Percentiles rank a stretch among this genome's conserved stretches.
Conservation (phyloP, 2,797 vertebrate species). For the Pithecia hirsuta region DNA sequence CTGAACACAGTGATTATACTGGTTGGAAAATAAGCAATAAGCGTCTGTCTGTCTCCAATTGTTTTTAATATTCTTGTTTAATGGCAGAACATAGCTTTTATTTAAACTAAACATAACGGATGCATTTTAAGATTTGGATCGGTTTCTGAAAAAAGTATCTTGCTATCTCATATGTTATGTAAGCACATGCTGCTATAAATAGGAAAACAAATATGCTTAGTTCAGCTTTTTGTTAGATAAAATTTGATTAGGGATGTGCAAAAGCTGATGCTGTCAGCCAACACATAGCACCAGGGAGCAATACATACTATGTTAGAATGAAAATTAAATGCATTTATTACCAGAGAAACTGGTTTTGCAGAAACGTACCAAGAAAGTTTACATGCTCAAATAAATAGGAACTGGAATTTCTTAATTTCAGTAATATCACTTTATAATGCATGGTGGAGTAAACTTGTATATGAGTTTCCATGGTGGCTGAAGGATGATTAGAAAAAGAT, state of each 20-base stretch:
- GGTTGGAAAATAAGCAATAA: conserved; percentile 75
- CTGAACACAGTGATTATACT: conserved; percentile 78
- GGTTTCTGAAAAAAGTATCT: conserved; percentile 60
- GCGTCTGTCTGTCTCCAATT: conserved; percentile 82
- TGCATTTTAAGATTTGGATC: conserved; percentile 76
- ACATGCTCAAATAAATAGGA: conserved; percentile 72
- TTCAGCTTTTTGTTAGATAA: conserved; percentile 76
- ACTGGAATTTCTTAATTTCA: conserved; percentile 57
- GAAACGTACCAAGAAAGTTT: conserved; percentile 60
- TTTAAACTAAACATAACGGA: conserved; percentile 83
- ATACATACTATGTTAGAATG: conserved; percentile 73
- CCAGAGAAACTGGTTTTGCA: conserved; percentile 73
- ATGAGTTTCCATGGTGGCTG: conserved; percentile 67
- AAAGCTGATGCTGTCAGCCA: conserved; percentile 75
- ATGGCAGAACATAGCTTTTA: conserved; percentile 78
- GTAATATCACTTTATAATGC: conserved; percentile 54
- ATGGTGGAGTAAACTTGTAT: conserved; percentile 55
- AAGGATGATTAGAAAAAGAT: conserved; percentile 77
- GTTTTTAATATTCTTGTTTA: conserved; percentile 82
- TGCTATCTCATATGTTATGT: conserved; percentile 77
- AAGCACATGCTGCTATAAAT: conserved; percentile 78
- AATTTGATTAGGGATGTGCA: conserved; percentile 80
- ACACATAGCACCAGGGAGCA: conserved; percentile 74
- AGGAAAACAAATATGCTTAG: conserved; percentile 77
- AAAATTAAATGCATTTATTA: conserved; percentile 77